A percentile compares a stretch with the other conserved stretches of the same genome.
These are phyloP conservation scores for Rhaphigaster nebulosa DNA, from an alignment of 2,888 invertebrate species.

Conservation along the genomic window DNA sequence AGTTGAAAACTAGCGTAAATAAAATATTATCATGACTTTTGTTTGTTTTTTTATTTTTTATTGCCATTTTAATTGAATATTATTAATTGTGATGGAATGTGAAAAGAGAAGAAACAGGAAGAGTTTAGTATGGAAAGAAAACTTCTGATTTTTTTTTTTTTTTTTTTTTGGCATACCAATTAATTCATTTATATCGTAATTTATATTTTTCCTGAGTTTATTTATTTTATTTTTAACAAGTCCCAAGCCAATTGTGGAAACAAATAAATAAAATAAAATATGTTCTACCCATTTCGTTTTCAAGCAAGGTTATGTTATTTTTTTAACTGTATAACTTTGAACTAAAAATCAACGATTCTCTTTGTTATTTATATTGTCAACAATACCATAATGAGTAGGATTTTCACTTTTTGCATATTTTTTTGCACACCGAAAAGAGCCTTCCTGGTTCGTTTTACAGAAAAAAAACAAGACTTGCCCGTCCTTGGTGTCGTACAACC, in stretches of 20 bases:
- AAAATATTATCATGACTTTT: too few species aligned
- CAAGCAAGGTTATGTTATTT: not conserved
- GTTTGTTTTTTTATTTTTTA: too few species aligned
- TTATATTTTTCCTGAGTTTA: not conserved
- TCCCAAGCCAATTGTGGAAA: not conserved
- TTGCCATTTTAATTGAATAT: too few species aligned
- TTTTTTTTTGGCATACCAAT: not conserved
- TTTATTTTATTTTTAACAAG: not conserved
- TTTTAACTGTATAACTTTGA: too few species aligned
- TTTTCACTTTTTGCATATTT: not conserved
- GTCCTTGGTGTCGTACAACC: not conserved
- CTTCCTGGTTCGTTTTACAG: not conserved
- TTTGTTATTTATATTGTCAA: not conserved
- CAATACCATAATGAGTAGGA: not conserved
- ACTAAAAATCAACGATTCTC: not conserved
- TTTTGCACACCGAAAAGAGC: not conserved
- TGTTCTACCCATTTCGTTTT: not conserved
- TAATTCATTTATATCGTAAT: not conserved
- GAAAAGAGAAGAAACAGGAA: too few species aligned
- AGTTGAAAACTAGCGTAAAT: too few species aligned
- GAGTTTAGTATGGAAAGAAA: too few species aligned
- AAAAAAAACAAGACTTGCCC: not conserved
- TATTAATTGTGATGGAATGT: too few species aligned
- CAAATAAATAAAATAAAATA: not conserved
- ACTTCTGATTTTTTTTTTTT: too few species aligned